These are phyloP conservation scores for Phyllopteryx taeniolatus DNA, from an alignment of 2,113 vertebrate species.

Conservation along the genomic window DNA sequence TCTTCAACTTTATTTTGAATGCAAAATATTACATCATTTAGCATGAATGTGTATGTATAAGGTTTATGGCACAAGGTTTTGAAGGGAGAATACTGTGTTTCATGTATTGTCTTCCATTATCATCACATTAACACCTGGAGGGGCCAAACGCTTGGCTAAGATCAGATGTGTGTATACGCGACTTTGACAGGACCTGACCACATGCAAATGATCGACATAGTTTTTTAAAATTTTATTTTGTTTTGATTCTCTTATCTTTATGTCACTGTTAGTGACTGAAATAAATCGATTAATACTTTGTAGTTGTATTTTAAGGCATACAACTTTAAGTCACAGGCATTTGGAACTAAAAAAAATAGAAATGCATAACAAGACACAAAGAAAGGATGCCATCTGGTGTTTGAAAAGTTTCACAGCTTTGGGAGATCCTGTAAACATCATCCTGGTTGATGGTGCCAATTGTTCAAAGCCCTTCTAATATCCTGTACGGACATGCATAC, in stretches of 20 bases:
- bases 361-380: background rate
- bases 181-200: too few relatives aligned
- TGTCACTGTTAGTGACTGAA: too few relatives aligned
- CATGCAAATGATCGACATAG: too few relatives aligned
- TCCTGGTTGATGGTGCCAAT: background rate
- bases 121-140: background rate
- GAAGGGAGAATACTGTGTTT: too few relatives aligned
- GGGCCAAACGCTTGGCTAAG: too few relatives aligned
- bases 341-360: background rate
- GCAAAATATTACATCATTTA: background rate
- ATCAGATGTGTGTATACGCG: too few relatives aligned
- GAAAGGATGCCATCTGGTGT: constrained; percentile 45
- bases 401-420: background rate
- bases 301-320: too few relatives aligned
- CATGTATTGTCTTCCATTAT: background rate
- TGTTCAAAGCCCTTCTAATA: background rate
- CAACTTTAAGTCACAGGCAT: background rate
- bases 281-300: too few relatives aligned
- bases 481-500: background rate
- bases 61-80: background rate
- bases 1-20: too few relatives aligned
- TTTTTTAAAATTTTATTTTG: too few relatives aligned
- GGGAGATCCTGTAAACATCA: background rate
- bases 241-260: too few relatives aligned
- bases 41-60: background rate